Evolutionary conservation across 2,797 vertebrate species (phyloP), one percentile per base, ranked within the genome.

Genomic region (Trachops cirrhosus): DNA sequence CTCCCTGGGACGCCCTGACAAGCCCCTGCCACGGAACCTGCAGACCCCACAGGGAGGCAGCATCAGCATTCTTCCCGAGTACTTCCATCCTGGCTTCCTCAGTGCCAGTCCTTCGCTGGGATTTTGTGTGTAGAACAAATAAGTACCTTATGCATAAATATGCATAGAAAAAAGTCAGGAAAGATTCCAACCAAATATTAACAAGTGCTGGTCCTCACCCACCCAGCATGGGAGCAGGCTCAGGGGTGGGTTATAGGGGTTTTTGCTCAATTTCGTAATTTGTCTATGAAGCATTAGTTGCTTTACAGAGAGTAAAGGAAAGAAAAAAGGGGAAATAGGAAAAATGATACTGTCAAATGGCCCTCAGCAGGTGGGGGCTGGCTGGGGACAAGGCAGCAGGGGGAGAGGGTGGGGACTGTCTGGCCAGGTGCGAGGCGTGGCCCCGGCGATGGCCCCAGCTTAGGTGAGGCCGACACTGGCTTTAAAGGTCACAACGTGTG

Each of bases 331-430:
- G 15, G 19, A n/a, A 46, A 16, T 15, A n/a, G 6, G 19, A 39
- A 41, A 48, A 82, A 64, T 3, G 34, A 19, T n/a, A 26, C 34
- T 32, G 29, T 59, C 6, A 70, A 24, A 68, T 44, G 3, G 11
- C 5, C 54, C 24, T 77, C 73, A 46, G 75, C 9, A 4, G 19
- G 10, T 34, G 11, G 59, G 59, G 32, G n/a, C 2, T 14, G 6
- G n/a, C 3, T n/a, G 48, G 39, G 32, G 32, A 11, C 0, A 0
- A 37, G 24, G 46, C 3, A 15, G 48, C 62, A 41, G 46, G 37
- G 39, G 6, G 29, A 59, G 59, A 9, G 2, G 6, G 9, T 9
- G 10, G 52, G 67, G 34, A 9, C 59, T 34, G 2, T n/a, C 1
- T 0, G 22, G 26, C 73, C 57, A 8, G 7, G 22, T 10, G 64